phyloP scores from a whole-genome alignment of 92 coral and sea anemone species.

The Epizoanthus scotinus region DNA sequence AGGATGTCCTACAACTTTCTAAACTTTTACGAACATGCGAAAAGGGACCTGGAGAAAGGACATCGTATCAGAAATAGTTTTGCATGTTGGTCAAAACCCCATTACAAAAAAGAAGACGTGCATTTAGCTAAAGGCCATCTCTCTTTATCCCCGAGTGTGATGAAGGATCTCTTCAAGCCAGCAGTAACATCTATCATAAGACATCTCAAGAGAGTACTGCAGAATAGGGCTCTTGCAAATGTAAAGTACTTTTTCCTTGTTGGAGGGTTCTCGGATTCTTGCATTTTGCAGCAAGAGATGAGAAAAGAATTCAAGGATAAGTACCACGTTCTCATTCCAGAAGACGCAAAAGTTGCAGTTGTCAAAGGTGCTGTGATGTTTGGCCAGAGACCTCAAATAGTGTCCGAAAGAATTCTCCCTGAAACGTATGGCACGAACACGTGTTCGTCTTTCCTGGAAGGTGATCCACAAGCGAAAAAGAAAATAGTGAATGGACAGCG shows the following conservation, averaged over 20 bases:
- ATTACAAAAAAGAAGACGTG: too few species aligned
- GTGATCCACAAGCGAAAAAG: constrained; percentile 32
- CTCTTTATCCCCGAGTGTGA: constrained; percentile 16
- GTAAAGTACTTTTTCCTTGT: constrained; percentile 51
- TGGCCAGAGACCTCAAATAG: constrained; percentile 39
- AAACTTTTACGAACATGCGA: constrained; percentile 15
- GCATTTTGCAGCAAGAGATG: constrained; percentile 28
- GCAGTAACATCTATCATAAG: constrained; percentile 27
- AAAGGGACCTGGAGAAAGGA: constrained; percentile 25
- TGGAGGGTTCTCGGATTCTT: constrained; percentile 56
- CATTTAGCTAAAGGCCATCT: too few species aligned
- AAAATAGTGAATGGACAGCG: constrained; percentile 22
- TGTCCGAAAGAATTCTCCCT: constrained; percentile 41
- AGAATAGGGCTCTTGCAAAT: background rate
- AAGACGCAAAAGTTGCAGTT: constrained; percentile 52
- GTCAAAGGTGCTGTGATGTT: constrained; percentile 58
- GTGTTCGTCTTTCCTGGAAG: too few species aligned
- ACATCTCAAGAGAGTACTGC: constrained; percentile 21
- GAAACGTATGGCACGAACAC: constrained; percentile 49
- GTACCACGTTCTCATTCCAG: constrained; percentile 43
- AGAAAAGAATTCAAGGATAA: constrained; percentile 35
- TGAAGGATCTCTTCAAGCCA: constrained; percentile 42
- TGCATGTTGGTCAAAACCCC: constrained; percentile 12
- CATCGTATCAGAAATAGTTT: constrained; percentile 25
- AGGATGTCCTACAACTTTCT: constrained; percentile 44